These are phyloP conservation scores for Ormyrus labotus DNA, from an alignment of 2,888 invertebrate genomes.

Conservation along the genomic window DNA sequence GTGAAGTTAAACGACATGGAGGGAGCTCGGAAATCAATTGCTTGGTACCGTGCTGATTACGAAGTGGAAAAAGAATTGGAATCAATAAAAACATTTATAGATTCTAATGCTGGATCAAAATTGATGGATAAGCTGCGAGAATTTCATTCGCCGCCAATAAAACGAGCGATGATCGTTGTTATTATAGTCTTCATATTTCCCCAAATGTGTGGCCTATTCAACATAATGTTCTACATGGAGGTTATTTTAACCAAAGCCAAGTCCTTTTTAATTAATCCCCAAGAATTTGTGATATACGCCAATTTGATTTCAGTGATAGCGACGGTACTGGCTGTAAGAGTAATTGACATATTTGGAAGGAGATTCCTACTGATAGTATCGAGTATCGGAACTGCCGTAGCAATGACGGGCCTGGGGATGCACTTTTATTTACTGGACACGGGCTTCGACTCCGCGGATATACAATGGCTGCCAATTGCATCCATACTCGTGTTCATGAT, in stretches of 20 bases:
- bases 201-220: slow-evolving; percentile 67
- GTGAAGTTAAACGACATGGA: slow-evolving; percentile 6
- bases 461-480: slow-evolving; percentile 65
- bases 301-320: slow-evolving; percentile 61
- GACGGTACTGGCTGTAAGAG: slow-evolving; percentile 60
- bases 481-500: slow-evolving; percentile 61
- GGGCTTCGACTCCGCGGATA: slow-evolving; percentile 53
- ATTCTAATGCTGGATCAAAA: slow-evolving; percentile 49
- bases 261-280: slow-evolving; percentile 62
- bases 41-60: slow-evolving; percentile 12
- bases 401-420: slow-evolving; percentile 58
- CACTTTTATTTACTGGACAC: slow-evolving; percentile 64
- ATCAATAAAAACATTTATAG: slow-evolving; percentile 7
- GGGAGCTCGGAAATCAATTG: slow-evolving; percentile 12
- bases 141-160: slow-evolving; percentile 45
- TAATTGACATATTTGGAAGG: slow-evolving; percentile 67
- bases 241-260: slow-evolving; percentile 63
- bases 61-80: slow-evolving; percentile 60
- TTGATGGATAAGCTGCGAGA: slow-evolving; percentile 29
- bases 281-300: slow-evolving; percentile 64
- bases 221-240: slow-evolving; percentile 69
- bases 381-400: slow-evolving; percentile 60
- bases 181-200: slow-evolving; percentile 63
- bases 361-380: slow-evolving; percentile 64
- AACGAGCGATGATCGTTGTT: slow-evolving; percentile 62